Conservation (phyloP, 2,888 invertebrate genomes). For the Troilus luridus region DNA sequence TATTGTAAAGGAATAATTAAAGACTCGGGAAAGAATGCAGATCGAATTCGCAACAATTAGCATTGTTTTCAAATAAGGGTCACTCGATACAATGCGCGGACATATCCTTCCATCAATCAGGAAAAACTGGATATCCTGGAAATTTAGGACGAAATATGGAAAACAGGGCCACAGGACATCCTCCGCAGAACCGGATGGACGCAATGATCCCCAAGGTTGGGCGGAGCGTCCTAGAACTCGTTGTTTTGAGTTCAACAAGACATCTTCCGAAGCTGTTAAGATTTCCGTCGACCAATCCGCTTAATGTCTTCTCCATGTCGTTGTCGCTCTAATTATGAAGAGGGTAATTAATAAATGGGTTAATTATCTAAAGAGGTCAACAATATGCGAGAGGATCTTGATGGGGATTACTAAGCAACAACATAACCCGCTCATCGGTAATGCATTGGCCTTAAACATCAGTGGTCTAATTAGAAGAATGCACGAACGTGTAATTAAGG, state of each 20-base stretch:
- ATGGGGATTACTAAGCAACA: not conserved
- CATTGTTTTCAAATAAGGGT: not conserved
- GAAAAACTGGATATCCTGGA: slow-evolving; percentile 29
- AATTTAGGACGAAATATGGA: slow-evolving; percentile 17
- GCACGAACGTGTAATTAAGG: not conserved
- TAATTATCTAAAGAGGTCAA: not conserved
- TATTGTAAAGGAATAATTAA: not conserved
- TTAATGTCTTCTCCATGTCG: not conserved
- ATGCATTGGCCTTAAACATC: not conserved
- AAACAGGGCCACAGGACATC: slow-evolving; percentile 22
- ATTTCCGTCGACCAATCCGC: not conserved
- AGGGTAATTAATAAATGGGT: not conserved
- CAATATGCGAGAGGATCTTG: not conserved
- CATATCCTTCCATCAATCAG: not conserved
- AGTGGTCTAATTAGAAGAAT: not conserved
- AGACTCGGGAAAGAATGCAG: not conserved
- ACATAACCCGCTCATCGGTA: not conserved
- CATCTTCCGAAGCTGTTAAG: slow-evolving; percentile 9
- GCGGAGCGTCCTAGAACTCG: not conserved
- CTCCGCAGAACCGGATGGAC: slow-evolving; percentile 21
- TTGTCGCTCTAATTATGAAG: not conserved
- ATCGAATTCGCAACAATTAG: not conserved
- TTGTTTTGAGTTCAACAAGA: not conserved
- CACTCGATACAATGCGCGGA: not conserved
- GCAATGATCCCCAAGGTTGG: not conserved